Percentiles rank a stretch among this genome's conserved stretches.
phyloP scores from a whole-genome alignment of 2,797 vertebrate species.

The Rhinella marina region DNA sequence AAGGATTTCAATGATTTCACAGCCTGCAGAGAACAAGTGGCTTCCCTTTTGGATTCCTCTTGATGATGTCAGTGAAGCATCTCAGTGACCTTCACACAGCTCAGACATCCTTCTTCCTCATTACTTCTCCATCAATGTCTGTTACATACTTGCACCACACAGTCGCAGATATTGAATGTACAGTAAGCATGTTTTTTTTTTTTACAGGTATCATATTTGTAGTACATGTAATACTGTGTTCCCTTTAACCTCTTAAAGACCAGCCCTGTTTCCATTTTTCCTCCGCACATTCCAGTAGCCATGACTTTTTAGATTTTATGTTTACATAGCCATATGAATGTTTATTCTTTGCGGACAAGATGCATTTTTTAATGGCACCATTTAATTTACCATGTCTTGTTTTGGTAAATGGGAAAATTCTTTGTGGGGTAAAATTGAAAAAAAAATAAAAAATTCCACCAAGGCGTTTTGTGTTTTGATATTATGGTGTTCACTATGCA shows the following conservation, averaged over 20 bases:
- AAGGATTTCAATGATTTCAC: conserved; percentile 48
- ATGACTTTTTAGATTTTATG: too few relatives aligned
- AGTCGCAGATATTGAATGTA: background rate
- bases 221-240: background rate
- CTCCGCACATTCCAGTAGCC: too few relatives aligned
- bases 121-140: background rate
- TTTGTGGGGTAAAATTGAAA: too few relatives aligned
- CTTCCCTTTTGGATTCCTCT: conserved; percentile 47
- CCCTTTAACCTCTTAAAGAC: background rate
- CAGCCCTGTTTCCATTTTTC: too few relatives aligned
- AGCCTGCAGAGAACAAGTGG: conserved; percentile 57
- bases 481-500: too few relatives aligned
- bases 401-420: too few relatives aligned
- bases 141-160: background rate
- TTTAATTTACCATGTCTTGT: too few relatives aligned
- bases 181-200: background rate
- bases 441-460: too few relatives aligned
- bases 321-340: too few relatives aligned
- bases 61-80: conserved; percentile 45
- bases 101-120: conserved; percentile 16
- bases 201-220: background rate
- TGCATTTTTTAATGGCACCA: too few relatives aligned
- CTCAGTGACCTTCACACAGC: conserved; percentile 41
- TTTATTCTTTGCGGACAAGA: too few relatives aligned
- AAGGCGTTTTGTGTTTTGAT: too few relatives aligned